Evolutionary conservation across 2,888 invertebrate species (phyloP).

Genomic region (Ashinkailepas kermadecensis): DNA sequence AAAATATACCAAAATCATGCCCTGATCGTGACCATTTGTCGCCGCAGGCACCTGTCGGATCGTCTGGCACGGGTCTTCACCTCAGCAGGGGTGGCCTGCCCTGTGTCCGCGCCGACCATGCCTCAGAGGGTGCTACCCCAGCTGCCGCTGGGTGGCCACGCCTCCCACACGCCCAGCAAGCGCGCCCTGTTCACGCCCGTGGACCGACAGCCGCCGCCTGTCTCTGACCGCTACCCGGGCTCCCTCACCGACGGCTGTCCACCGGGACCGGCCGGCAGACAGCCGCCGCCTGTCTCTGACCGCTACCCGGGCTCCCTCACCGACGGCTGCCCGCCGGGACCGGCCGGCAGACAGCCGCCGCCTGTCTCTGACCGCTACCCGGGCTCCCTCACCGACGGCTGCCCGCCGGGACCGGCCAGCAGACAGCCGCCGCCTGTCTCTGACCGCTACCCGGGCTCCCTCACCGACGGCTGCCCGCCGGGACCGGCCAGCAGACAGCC

Average conservation of each 20-base stretch:
- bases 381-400: not conserved
- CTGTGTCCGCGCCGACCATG: not conserved
- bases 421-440: not conserved
- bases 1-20: too few relatives aligned
- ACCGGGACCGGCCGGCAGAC: too few relatives aligned
- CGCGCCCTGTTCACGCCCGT: not conserved
- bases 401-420: not conserved
- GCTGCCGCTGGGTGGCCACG: too few relatives aligned
- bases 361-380: not conserved
- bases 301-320: conserved; percentile 8
- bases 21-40: not conserved
- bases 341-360: not conserved
- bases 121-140: not conserved
- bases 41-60: not conserved
- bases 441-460: not conserved
- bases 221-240: not conserved
- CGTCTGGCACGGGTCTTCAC: not conserved
- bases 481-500: too few relatives aligned
- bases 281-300: not conserved
- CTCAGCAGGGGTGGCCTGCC: not conserved
- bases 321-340: not conserved
- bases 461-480: too few relatives aligned
- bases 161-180: not conserved
- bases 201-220: not conserved
- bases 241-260: too few relatives aligned